Base-by-base conservation (phyloP, 2,797 vertebrate species). In the Austrolebias charrua region DNA sequence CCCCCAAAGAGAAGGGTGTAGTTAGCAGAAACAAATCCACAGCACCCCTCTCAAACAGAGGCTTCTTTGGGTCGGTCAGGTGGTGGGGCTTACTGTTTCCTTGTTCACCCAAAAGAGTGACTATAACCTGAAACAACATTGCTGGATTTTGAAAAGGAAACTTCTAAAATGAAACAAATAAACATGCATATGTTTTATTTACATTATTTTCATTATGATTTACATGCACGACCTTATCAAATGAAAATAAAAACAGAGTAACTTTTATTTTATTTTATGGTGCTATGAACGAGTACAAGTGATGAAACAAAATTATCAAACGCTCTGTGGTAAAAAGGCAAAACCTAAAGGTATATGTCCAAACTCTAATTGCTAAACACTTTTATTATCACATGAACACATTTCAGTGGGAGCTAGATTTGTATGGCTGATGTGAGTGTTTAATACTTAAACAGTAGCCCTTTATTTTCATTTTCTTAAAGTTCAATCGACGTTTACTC, bases 1-100 rank as follows among this genome's bases (percentile, higher is more conserved):
- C 92, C 49, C 96, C 95, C 59, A 96, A 89, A 24, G 93, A 93
- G 63, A 93, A 94, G 3, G 94, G 92, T 0, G 95, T 94, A 9
- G 93, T 93, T 29, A 98, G 76, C 9, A 97, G 80, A 66, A 97
- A 98, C 76, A 94, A 82, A 69, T 98, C 94, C 64, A 92, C 89
- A 0, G 87, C 95, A 60, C 96, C 96, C 59, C 94, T 90, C 79
- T 96, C 94, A 89, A 98, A 97, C 48, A 94, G 81, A 0, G 76
- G 51, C 35, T 87, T 94, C 16, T 94, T 84, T 1, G 92, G 79
- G 69, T 95, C 94, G 7, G 73, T 85, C 60, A 98, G 83, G 66
- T 95, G 93, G 64, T 98, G 96, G 1, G 95, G 94, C 35, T 96
- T 94, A 65, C 95, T 96, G 68, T 94, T 93, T 85, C 93, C 94